Evolutionary conservation across 2,113 vertebrate genomes (phyloP), one percentile per base, ranked within the genome.

Genomic region (Myrmecobius fasciatus): DNA sequence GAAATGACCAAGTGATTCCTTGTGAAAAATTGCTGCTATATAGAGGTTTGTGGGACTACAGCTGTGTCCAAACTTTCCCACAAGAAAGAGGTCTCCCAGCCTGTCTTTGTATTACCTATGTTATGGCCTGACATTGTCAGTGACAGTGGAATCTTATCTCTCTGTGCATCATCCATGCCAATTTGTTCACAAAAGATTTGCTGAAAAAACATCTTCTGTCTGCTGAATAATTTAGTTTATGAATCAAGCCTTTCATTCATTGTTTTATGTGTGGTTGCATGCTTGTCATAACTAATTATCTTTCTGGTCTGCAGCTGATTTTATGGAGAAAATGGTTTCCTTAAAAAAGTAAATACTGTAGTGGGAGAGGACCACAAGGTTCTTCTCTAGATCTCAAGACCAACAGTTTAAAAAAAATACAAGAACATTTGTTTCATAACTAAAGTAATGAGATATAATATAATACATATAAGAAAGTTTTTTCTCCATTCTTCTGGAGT

Each of bases 131-230:
- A 0, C 36, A 60, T 94, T 83, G 67, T 52, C n/a, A 46, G 0
- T 92, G 94, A n/a, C 24, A 48, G 12, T 4, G 0, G 53, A 88
- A 28, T 12, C 36, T 26, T 46, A n/a, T 91, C 89, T 90, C 28
- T 51, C 53, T 25, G 53, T 51, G 46, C 10, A 4, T 49, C 54
- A 25, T 43, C 94, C 88, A 89, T 56, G 46, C 51, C 89, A 60
- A 92, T 83, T 93, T 92, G 89, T 93, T 83, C 92, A 92, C 91
- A 67, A 93, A 93, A 96, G 48, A 93, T 53, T 90, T 92, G 10
- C n/a, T 91, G 56, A 31, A 52, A 91, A 7, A 53, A 36, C 48
- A n/a, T 93, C 51, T 92, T 49, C 60, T 90, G 8, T 91, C 95
- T 93, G 9, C 49, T 89, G 49, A 94, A 36, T 52, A 47, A 17